phyloP scores from a whole-genome alignment of 1,140 invertebrate species.

The Oscheius sp. region DNA sequence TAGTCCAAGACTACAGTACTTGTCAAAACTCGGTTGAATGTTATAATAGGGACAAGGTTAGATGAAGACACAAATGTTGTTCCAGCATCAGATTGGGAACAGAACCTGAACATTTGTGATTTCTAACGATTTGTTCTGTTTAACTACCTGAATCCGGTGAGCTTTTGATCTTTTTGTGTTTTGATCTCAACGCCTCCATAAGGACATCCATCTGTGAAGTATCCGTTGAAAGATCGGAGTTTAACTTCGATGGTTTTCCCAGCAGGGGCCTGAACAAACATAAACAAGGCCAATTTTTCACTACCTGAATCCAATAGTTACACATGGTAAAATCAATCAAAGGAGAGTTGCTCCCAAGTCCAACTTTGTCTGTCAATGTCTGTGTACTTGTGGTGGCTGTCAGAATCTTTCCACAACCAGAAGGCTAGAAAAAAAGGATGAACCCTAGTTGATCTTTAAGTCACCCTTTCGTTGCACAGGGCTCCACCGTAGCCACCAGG shows the following conservation, averaged over 20 bases:
- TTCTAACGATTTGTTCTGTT: neutral
- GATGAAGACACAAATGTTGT: neutral
- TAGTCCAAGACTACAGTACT: conserved; percentile 1
- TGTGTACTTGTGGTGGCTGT: neutral
- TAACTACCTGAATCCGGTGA: conserved; percentile 18
- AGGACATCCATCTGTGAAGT: conserved; percentile 13
- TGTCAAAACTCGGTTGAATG: neutral
- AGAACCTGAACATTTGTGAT: conserved; percentile 14
- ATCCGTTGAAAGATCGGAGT: neutral
- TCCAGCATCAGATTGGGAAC: neutral
- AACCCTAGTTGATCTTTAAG: neutral
- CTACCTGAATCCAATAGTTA: conserved; percentile 18
- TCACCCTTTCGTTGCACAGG: conserved; percentile 33
- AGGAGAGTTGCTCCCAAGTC: conserved; percentile 6
- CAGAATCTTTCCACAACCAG: conserved; percentile 11
- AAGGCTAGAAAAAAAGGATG: neutral
- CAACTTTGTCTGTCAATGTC: conserved; percentile 4
- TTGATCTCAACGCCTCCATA: conserved; percentile 27
- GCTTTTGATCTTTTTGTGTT: conserved; percentile 14
- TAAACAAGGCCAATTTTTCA: neutral
- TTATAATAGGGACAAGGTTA: neutral
- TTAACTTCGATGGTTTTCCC: conserved; percentile 4
- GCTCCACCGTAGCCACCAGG: conserved; percentile 43
- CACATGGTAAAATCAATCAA: conserved; percentile 8
- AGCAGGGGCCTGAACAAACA: conserved; percentile 6